phyloP scores from a whole-genome alignment of 1,140 invertebrate species.

The Aplysia californica region DNA sequence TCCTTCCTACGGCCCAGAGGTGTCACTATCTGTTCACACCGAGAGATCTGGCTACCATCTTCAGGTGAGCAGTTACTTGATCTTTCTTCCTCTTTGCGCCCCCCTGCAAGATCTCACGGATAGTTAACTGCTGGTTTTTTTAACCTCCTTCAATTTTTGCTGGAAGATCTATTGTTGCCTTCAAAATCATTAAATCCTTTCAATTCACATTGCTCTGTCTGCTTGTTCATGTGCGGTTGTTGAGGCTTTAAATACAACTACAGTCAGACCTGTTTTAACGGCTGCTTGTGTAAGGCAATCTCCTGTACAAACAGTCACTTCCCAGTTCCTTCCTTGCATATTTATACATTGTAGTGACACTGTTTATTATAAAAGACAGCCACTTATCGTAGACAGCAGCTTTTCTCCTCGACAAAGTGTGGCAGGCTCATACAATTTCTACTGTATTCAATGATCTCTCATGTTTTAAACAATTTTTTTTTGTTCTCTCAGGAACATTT shows the following conservation, averaged over 20 bases:
- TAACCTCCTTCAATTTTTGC: background rate
- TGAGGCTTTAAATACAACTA: too few relatives aligned
- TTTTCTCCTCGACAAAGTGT: background rate
- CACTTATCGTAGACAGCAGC: too few relatives aligned
- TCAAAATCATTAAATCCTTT: background rate
- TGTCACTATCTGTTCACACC: constrained; percentile 67
- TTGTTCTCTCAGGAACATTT: constrained; percentile 58
- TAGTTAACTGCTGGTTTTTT: background rate
- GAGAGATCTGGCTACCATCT: constrained; percentile 60
- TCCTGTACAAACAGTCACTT: too few relatives aligned
- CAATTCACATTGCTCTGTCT: background rate
- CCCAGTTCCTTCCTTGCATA: too few relatives aligned
- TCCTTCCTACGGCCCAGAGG: constrained; percentile 61
- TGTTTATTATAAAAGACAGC: too few relatives aligned
- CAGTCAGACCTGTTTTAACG: too few relatives aligned
- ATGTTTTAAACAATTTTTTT: too few relatives aligned
- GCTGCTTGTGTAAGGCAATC: too few relatives aligned
- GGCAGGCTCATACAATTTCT: background rate
- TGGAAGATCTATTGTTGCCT: too few relatives aligned
- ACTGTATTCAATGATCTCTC: too few relatives aligned
- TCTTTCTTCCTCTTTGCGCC: background rate
- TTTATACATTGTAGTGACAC: too few relatives aligned
- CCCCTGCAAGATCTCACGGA: too few relatives aligned
- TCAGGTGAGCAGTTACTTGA: constrained; percentile 66
- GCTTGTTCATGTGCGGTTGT: background rate